Evolutionary conservation across 2,113 vertebrate species (phyloP), one percentile per base, ranked within the genome.

Genomic region (Cichladusa arquata): DNA sequence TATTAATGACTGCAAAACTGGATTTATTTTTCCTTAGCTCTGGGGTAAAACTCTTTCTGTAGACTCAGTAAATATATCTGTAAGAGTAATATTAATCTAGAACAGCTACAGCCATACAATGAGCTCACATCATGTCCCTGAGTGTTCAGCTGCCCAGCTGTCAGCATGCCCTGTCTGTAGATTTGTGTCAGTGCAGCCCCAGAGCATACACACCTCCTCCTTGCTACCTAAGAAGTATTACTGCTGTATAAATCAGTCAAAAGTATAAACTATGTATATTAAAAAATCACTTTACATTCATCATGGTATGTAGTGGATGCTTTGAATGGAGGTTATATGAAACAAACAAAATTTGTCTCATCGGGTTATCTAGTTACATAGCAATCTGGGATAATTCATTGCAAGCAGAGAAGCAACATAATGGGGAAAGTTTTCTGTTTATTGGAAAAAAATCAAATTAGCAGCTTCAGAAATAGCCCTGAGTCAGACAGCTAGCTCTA

Each of bases 381-480:
- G 85, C 71, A 95, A 86, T 89, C 83, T 83, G 77, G 80, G 78
- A 81, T 87, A 94, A 96, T 88, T 96, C 87, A 88, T 36, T 83
- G 88, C 76, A 66, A 93, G 88, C 67, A 96, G 90, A 96, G 93
- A 91, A 91, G 29, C 57, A n/a, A 51, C 60, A 56, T 93, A 84
- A 96, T 86, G 66, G 79, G 51, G 67, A 66, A 96, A 97, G 71
- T 92, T 93, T 89, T 93, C 86, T 92, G 94, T 92, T 95, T 91
- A 87, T 95, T 96, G 94, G 81, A 77, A 92, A 96, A 94, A 95
- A 95, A 88, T 95, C 78, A 96, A 92, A 97, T 87, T 94, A 96
- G 87, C 74, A 96, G 89, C 88, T 93, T 95, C 91, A 94, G 90
- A 96, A 95, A 97, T 95, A 97, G 95, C 93, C 86, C 48, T 76